Conservation (phyloP, 2,113 vertebrate species). For the Phodopus roborovskii region DNA sequence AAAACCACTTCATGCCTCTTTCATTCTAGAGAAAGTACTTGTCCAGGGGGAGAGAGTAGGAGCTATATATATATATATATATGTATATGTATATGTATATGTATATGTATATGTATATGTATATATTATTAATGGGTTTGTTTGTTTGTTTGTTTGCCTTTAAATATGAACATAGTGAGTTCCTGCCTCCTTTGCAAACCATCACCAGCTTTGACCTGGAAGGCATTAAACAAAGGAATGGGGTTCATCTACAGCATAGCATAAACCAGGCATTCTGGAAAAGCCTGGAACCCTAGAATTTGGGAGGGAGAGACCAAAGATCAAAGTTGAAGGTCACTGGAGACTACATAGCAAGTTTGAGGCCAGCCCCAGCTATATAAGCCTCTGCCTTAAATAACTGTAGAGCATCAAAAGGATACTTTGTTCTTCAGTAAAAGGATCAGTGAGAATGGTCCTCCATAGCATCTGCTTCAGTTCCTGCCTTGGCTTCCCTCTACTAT, state of each 20-base stretch:
- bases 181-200: background rate
- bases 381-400: background rate
- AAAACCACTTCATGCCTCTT: background rate
- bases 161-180: constrained; percentile 14
- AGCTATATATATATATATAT: too few relatives aligned
- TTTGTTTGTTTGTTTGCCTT: background rate
- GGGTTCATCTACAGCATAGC: background rate
- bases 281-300: background rate
- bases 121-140: background rate
- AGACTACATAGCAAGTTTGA: background rate
- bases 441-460: background rate
- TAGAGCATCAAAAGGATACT: background rate
- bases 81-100: too few relatives aligned
- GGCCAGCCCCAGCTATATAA: background rate
- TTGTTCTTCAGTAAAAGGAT: background rate
- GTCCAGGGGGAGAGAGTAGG: background rate
- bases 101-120: too few relatives aligned
- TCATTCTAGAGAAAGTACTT: constrained; percentile 27
- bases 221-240: background rate
- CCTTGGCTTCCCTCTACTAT: background rate
- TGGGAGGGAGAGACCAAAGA: background rate
- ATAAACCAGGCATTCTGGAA: too few relatives aligned
- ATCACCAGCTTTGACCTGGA: background rate
- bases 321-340: background rate
- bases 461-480: background rate